phyloP scores from a whole-genome alignment of 2,113 vertebrate species.

The Strigops habroptila region DNA sequence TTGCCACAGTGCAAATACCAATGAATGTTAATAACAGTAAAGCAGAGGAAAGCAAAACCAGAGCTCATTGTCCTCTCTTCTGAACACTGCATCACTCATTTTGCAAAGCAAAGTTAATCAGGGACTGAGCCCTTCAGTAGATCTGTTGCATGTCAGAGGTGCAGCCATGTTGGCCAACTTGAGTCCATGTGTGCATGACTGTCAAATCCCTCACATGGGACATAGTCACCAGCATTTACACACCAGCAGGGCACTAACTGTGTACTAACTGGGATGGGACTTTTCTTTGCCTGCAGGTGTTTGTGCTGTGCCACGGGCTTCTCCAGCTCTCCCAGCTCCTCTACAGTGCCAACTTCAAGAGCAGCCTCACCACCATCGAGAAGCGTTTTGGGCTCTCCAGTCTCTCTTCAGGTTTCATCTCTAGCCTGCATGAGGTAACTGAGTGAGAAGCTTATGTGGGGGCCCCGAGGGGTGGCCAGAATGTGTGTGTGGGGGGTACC shows the following conservation, averaged over 20 bases:
- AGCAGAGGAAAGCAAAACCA: not conserved
- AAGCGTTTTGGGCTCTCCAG: slow-evolving; percentile 94
- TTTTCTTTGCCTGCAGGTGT: slow-evolving; percentile 75
- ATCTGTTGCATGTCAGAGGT: not conserved
- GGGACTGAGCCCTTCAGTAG: not conserved
- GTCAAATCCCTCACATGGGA: fast-evolving
- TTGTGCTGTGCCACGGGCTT: slow-evolving; percentile 90
- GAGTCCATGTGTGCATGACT: fast-evolving
- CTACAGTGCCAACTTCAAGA: slow-evolving; percentile 95
- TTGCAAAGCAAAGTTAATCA: not conserved
- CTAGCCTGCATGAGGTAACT: slow-evolving; percentile 91
- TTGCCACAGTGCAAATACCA: not conserved
- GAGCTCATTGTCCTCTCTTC: not conserved
- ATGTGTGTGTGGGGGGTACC: fast-evolving
- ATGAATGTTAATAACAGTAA: fast-evolving
- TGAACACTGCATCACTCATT: fast-evolving
- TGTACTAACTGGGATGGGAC: not conserved
- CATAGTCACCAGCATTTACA: not conserved
- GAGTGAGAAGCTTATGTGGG: not conserved
- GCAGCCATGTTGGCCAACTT: fast-evolving
- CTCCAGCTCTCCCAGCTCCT: slow-evolving; percentile 94
- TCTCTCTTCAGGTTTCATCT: slow-evolving; percentile 92
- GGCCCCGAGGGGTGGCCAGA: not conserved
- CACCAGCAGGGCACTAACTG: not conserved
- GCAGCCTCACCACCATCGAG: slow-evolving; percentile 96